phyloP scores from a whole-genome alignment of 2,113 vertebrate genomes.

The Passer montanus region DNA sequence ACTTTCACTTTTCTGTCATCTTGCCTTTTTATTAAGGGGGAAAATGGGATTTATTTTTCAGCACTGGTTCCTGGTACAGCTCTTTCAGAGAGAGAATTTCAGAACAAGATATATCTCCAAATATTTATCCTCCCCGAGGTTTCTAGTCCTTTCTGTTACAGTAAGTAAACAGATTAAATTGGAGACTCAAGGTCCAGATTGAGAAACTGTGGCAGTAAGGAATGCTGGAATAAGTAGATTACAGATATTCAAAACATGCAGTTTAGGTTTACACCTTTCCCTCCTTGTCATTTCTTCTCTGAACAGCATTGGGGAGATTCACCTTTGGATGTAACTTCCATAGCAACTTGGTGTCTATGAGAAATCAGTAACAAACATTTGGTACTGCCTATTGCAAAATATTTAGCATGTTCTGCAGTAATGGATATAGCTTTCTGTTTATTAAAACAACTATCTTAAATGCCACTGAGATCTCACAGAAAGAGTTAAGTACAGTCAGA shows the following conservation, averaged over 20 bases:
- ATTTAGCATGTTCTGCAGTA: background rate
- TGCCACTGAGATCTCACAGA: background rate
- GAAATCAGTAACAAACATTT: background rate
- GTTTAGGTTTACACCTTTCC: background rate
- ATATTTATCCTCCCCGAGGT: background rate
- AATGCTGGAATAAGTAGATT: background rate
- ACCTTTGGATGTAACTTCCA: background rate
- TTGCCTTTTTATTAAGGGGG: background rate
- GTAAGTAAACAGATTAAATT: background rate
- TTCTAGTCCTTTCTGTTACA: background rate
- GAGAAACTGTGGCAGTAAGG: background rate
- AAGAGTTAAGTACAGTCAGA: background rate
- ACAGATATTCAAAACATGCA: background rate
- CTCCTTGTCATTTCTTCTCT: background rate
- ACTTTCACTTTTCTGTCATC: background rate
- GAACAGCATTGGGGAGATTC: background rate
- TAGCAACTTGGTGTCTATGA: background rate
- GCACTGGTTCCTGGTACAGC: background rate
- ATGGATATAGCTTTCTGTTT: background rate
- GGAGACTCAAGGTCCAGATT: background rate
- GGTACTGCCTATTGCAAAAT: background rate
- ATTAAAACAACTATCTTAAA: background rate
- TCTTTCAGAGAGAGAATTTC: background rate
- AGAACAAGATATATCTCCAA: background rate
- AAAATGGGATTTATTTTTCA: background rate